Evolutionary conservation across 2,888 invertebrate species (phyloP).

Genomic region (Incurvaria masculella): DNA sequence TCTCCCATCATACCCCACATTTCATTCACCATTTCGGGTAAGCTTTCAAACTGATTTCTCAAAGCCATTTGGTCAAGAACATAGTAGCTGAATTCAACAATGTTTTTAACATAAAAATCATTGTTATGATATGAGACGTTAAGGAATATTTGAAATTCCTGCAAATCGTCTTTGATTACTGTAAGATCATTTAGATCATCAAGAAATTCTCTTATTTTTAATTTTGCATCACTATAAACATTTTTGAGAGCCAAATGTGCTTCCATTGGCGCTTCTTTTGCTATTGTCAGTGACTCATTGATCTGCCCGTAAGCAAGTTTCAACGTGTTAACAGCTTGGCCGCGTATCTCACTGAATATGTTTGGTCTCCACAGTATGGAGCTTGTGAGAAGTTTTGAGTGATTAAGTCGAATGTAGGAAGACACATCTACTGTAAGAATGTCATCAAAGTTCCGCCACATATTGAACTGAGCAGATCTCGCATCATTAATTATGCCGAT

Average conservation of each 20-base stretch:
- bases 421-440: conserved; percentile 72
- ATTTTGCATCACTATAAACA: conserved; percentile 74
- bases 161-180: conserved; percentile 69
- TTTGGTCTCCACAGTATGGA: conserved; percentile 78
- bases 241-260: conserved; percentile 62
- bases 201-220: conserved; percentile 65
- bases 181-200: conserved; percentile 70
- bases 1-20: conserved; percentile 86
- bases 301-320: conserved; percentile 41
- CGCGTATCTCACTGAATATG: conserved; percentile 53
- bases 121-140: conserved; percentile 77
- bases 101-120: conserved; percentile 80
- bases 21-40: conserved; percentile 78
- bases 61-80: conserved; percentile 77
- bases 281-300: conserved; percentile 40
- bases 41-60: conserved; percentile 69
- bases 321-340: conserved; percentile 29
- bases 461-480: conserved; percentile 69
- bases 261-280: conserved; percentile 62
- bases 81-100: conserved; percentile 65
- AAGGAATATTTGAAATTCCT: conserved; percentile 64
- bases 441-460: conserved; percentile 82
- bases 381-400: conserved; percentile 77
- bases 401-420: conserved; percentile 78
- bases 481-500: conserved; percentile 75